A percentile compares a stretch with the other conserved stretches of the same genome.
Conservation (phyloP, 2,797 vertebrate species). For the Rhynchotus rufescens region DNA sequence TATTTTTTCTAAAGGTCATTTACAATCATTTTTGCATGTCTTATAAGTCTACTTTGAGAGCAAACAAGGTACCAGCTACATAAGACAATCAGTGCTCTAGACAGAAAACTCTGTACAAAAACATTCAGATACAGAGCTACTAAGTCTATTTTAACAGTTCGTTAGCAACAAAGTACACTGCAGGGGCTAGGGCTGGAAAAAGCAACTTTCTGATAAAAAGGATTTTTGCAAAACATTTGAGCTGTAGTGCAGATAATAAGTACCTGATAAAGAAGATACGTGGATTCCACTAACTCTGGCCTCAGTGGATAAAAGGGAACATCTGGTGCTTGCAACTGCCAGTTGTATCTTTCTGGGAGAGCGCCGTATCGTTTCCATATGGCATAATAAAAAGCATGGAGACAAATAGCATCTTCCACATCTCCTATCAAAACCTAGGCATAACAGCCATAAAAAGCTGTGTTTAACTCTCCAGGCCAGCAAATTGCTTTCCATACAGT, state of each 20-base stretch:
- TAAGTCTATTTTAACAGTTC: background rate
- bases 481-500: background rate
- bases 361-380: conserved; percentile 99
- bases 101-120: background rate
- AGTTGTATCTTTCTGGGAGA: conserved; percentile 97
- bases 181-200: background rate
- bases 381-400: conserved; percentile 98
- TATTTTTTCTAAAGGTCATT: background rate
- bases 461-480: background rate
- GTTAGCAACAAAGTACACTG: too few species aligned
- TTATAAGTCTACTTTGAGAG: background rate
- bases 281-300: conserved; percentile 97
- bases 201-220: background rate
- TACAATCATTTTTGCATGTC: background rate
- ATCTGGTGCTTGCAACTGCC: conserved; percentile 96
- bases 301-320: conserved; percentile 96
- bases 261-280: conserved; percentile 97
- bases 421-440: conserved; percentile 94
- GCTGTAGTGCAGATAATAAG: background rate
- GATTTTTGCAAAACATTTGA: background rate
- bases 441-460: background rate
- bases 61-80: background rate
- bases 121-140: background rate
- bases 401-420: conserved; percentile 97
- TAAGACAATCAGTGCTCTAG: background rate